phyloP scores from a whole-genome alignment of 2,888 invertebrate species.

The Ophioninae sp. region DNA sequence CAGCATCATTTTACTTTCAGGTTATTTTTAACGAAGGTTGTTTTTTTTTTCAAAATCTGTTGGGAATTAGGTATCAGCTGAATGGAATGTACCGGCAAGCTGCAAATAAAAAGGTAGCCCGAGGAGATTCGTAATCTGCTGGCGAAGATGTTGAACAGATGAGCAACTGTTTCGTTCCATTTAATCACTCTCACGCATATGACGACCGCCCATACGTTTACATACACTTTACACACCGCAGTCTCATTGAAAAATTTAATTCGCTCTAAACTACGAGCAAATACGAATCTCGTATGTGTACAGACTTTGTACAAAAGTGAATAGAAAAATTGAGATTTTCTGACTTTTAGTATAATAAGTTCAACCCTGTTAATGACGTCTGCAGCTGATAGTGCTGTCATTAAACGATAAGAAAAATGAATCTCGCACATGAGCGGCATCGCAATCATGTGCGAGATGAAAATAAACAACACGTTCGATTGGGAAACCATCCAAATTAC shows the following conservation, averaged over 20 bases:
- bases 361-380: conserved; percentile 35
- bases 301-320: not conserved
- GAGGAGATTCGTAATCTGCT: conserved; percentile 45
- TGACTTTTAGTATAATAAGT: not conserved
- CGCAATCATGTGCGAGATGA: not conserved
- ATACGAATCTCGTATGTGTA: not conserved
- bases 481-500: not conserved
- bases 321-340: not conserved
- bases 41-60: conserved; percentile 23
- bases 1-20: no score
- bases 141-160: conserved; percentile 55
- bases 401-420: conserved; percentile 41
- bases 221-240: not conserved
- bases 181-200: conserved; percentile 14
- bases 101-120: conserved; percentile 18
- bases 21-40: not conserved
- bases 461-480: not conserved
- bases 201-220: not conserved
- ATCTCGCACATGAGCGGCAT: conserved; percentile 6
- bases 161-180: conserved; percentile 35
- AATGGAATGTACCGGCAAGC: conserved; percentile 16
- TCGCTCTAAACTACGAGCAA: not conserved
- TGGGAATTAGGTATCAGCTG: conserved; percentile 29
- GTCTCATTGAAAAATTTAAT: not conserved
- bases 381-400: conserved; percentile 13